phyloP scores from a whole-genome alignment of 1,140 invertebrate species.

The Paracyclopina nana region DNA sequence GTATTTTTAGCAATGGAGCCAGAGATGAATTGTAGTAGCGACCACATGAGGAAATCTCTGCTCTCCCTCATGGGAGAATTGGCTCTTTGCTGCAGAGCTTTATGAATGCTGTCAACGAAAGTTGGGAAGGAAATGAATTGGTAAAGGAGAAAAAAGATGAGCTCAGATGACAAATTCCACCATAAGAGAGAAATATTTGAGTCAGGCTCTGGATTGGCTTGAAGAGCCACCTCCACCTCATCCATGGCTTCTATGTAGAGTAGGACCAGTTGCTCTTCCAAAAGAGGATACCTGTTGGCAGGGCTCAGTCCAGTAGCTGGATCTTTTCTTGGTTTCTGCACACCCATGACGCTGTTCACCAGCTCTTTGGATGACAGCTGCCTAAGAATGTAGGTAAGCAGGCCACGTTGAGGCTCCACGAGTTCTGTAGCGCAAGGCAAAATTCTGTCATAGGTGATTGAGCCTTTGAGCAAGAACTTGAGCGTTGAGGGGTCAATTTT shows the following conservation, averaged over 20 bases:
- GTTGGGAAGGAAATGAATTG: slow-evolving; percentile 82
- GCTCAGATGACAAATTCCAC: slow-evolving; percentile 78
- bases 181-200: slow-evolving; percentile 56
- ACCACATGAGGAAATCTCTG: slow-evolving; percentile 90
- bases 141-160: slow-evolving; percentile 88
- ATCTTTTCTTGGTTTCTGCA: slow-evolving; percentile 51
- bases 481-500: slow-evolving; percentile 63
- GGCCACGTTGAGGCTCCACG: slow-evolving; percentile 63
- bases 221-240: slow-evolving; percentile 44
- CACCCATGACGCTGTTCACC: slow-evolving; percentile 78
- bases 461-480: slow-evolving; percentile 72
- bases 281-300: slow-evolving; percentile 50
- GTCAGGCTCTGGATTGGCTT: slow-evolving; percentile 44
- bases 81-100: slow-evolving; percentile 38
- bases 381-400: slow-evolving; percentile 72
- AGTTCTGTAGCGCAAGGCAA: slow-evolving; percentile 75
- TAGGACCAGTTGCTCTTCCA: slow-evolving; percentile 84
- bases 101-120: slow-evolving; percentile 67
- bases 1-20: slow-evolving; percentile 88
- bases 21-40: slow-evolving; percentile 86
- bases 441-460: slow-evolving; percentile 23
- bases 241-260: slow-evolving; percentile 79
- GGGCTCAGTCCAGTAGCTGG: neutral
- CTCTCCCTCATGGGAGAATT: slow-evolving; percentile 43
- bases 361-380: slow-evolving; percentile 90